Conservation (phyloP, 2,113 vertebrate species). For the Myotis lucifugus region DNA sequence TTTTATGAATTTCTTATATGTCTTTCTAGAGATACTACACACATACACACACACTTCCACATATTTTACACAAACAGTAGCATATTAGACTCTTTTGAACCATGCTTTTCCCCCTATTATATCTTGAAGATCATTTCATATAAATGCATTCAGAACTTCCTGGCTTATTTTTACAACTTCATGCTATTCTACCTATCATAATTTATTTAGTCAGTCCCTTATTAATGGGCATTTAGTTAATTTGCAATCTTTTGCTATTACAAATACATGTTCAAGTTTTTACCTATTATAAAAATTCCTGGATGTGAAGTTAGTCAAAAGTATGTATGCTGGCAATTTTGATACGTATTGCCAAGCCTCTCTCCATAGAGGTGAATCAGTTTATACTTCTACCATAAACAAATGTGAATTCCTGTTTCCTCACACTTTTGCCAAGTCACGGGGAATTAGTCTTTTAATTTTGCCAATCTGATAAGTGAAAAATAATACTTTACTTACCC, state of each 20-base stretch:
- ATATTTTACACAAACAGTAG: neutral
- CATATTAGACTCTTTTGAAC: neutral
- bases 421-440: neutral
- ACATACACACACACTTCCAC: neutral
- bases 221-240: neutral
- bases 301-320: conserved; percentile 26
- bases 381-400: conserved; percentile 16
- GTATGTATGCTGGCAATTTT: neutral
- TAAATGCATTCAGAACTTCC: neutral
- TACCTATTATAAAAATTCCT: conserved; percentile 34
- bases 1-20: neutral
- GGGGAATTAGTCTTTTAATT: neutral
- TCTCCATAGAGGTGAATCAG: neutral
- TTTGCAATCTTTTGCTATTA: conserved; percentile 40
- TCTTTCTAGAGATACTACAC: conserved; percentile 18
- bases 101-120: neutral
- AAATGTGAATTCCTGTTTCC: neutral
- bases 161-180: conserved; percentile 11
- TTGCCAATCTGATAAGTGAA: conserved; percentile 2
- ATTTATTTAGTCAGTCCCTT: neutral
- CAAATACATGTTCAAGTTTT: conserved; percentile 30
- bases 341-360: neutral
- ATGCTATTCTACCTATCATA: neutral
- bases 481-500: conserved; percentile 41
- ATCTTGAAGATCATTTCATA: conserved; percentile 4